phyloP scores from a whole-genome alignment of 2,113 vertebrate genomes.

The Struthio camelus region DNA sequence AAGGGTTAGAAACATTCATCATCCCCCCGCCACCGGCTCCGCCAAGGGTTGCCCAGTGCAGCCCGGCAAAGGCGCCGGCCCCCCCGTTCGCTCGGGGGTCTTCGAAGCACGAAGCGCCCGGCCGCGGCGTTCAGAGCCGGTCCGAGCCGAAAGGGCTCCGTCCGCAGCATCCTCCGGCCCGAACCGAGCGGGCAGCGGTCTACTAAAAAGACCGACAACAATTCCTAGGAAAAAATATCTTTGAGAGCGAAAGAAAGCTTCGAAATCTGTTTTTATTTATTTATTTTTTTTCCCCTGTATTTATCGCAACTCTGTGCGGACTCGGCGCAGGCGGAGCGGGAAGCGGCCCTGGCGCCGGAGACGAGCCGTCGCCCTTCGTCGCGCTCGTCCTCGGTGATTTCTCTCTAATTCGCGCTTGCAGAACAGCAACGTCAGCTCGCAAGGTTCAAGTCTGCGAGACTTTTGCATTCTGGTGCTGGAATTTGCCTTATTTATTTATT shows the following conservation, averaged over 20 bases:
- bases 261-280: no score
- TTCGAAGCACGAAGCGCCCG: no score
- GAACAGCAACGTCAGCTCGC: not conserved
- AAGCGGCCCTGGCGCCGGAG: not conserved
- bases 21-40: no score
- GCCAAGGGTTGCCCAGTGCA: no score
- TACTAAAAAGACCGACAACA: accelerated
- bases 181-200: accelerated
- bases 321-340: accelerated
- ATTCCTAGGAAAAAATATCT: not conserved
- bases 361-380: accelerated
- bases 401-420: not conserved
- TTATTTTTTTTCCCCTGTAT: no score
- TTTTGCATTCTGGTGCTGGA: not conserved
- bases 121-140: no score
- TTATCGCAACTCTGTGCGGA: not conserved
- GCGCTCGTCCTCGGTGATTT: accelerated
- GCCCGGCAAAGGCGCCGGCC: no score
- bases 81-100: no score
- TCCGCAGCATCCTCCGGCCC: accelerated
- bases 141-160: no score
- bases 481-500: not conserved
- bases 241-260: accelerated
- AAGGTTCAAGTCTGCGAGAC: not conserved
- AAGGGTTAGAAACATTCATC: no score